Base-by-base conservation (phyloP, 2,888 invertebrate species). In the Palloptera scutellata region DNA sequence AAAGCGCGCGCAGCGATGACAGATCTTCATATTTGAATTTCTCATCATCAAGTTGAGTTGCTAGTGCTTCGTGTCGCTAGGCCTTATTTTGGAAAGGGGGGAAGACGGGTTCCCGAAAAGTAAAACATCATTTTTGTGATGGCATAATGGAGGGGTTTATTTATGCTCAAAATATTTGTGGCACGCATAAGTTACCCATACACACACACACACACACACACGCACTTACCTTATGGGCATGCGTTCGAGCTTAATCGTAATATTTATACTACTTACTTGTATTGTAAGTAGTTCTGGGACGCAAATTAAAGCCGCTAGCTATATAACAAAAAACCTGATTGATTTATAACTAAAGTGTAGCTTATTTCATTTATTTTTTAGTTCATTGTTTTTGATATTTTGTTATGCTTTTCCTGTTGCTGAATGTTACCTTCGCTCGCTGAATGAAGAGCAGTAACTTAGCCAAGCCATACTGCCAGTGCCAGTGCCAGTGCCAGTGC, bases 281-380 rank as follows among this genome's bases (percentile, higher is more conserved):
- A 17, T 66, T 30, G 6, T 30, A n/a, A n/a, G n/a, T n/a, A 30
- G 30, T 30, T 30, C 2, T 30, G 64, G 67, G 70, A 67, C 69
- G 72, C 70, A 71, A 73, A 72, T 72, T 68, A 70, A 60, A 61
- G 71, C 73, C 71, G 61, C 48, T 8, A 69, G 76, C 74, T 70
- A 76, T 74, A 78, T 75, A 76, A 73, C 74, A 17, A 77, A 77
- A 74, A 73, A 75, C 74, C 74, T 80, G 79, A 80, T 79, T 80
- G 79, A 80, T 80, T 80, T 79, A 80, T 79, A 79, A 80, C 80
- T 75, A 60, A 73, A 60, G 41, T 54, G 61, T 69, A 61, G 54
- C 54, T 30, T 61, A 53, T 42, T 54, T 45, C 11, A 51, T 51
- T 51, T 54, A 9, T 51, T 19, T 40, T 51, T 41, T 41, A 15